Percentiles rank a stretch among this genome's conserved stretches.
phyloP scores from a whole-genome alignment of 2,797 vertebrate genomes.

The Poecilia wingei region DNA sequence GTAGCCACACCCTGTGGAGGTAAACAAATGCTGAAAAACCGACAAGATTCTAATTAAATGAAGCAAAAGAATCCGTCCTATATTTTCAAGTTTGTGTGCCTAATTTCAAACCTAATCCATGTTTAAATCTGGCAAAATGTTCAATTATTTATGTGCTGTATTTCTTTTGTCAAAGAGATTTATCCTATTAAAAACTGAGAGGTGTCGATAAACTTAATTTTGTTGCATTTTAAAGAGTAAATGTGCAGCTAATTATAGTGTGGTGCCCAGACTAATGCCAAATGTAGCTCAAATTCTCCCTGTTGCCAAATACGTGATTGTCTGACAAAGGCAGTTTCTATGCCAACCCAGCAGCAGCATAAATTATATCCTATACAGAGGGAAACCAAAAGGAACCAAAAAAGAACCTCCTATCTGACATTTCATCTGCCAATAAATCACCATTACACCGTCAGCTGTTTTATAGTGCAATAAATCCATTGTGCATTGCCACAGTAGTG shows the following conservation, averaged over 20 bases:
- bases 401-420: constrained; percentile 32
- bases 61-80: not conserved
- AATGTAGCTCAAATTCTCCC: not conserved
- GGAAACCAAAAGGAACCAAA: constrained; percentile 42
- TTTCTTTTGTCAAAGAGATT: not conserved
- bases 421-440: constrained; percentile 31
- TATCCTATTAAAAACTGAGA: not conserved
- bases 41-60: constrained; percentile 24
- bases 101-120: not conserved
- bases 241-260: not conserved
- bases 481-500: not conserved
- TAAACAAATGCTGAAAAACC: constrained; percentile 17
- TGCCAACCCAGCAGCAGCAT: constrained; percentile 42
- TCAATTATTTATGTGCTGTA: not conserved
- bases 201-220: not conserved
- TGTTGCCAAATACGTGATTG: constrained; percentile 30
- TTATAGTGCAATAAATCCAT: not conserved
- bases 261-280: not conserved
- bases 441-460: not conserved
- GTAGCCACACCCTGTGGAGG: constrained; percentile 12
- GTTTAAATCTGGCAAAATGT: not conserved
- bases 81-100: not conserved
- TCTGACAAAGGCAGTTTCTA: constrained; percentile 47
- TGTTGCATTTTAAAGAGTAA: not conserved
- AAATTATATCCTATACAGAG: constrained; percentile 28